phyloP scores from a whole-genome alignment of 2,797 vertebrate species.

The Myotis planiceps region DNA sequence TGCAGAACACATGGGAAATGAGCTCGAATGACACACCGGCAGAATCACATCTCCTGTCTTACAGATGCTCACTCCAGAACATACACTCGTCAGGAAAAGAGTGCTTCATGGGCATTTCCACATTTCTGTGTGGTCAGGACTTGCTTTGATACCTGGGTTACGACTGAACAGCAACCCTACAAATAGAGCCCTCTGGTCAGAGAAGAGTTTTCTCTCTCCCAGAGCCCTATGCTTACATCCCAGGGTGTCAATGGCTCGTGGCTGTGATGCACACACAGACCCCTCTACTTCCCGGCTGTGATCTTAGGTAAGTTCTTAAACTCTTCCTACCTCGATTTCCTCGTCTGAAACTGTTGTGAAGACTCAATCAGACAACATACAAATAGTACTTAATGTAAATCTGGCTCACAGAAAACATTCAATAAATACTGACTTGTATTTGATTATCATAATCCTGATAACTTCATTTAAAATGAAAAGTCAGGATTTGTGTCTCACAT shows the following conservation, averaged over 20 bases:
- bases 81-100: neutral
- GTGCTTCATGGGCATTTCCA: neutral
- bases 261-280: neutral
- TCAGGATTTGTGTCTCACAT: neutral
- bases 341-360: neutral
- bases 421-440: neutral
- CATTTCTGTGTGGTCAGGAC: neutral
- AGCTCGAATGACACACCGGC: neutral
- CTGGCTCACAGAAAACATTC: neutral
- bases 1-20: neutral
- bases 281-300: neutral
- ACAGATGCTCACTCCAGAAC: neutral
- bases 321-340: neutral
- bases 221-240: neutral
- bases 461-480: slow-evolving; percentile 12
- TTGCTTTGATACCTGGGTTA: neutral
- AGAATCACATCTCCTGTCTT: neutral
- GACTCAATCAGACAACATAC: neutral
- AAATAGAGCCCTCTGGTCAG: neutral
- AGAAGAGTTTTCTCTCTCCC: neutral
- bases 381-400: neutral
- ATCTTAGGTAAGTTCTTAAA: neutral
- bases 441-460: neutral
- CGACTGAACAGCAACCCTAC: neutral
- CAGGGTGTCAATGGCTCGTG: neutral